Base-by-base conservation (phyloP, 2,888 invertebrate species). In the Ormyrus pomaceus region DNA sequence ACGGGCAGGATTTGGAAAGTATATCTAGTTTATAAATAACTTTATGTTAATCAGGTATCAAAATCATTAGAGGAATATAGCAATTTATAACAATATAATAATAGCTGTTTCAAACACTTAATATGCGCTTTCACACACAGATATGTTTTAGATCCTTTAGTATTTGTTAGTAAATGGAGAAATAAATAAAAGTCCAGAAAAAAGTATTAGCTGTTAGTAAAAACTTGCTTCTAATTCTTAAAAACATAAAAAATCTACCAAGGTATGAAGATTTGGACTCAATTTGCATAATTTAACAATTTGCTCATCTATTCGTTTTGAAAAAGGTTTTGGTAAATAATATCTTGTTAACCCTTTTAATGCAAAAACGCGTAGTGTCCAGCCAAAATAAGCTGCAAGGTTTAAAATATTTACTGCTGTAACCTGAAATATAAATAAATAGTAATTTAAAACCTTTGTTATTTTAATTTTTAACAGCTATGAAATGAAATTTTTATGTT, bases 261-360 rank as follows among this genome's bases (percentile, higher is more conserved):
- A 88, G 6, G 95, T 95, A 76, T 94, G 93, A 64, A 96, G 89
- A 86, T 93, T 92, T 45, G 92, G 93, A 88, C 96, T 96, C 84
- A 94, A 93, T 70, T 94, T 91, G 82, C 94, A 93, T 82, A 96
- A 90, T 81, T 94, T 91, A 66, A 96, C 89, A 75, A 96, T 88
- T 66, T 93, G 90, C 34, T 94, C 93, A 87, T 97, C 97, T 59
- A 94, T 92, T 85, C 96, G 92, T 79, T 94, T 94, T 74, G 93
- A 90, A 90, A 96, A 96, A 1, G 93, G 92, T 86, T 94, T 93
- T 5, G 94, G 92, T 83, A 94, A 92, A 82, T 93, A 92, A 86
- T 94, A 94, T 83, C 94, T 92, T 0, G 96, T 95, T 70, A 96
- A 87, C 53, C 93, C 92, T 86, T 94, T 92, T 83, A 95, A 94